phyloP scores from a whole-genome alignment of 2,888 invertebrate genomes.

The Vanessa cardui region DNA sequence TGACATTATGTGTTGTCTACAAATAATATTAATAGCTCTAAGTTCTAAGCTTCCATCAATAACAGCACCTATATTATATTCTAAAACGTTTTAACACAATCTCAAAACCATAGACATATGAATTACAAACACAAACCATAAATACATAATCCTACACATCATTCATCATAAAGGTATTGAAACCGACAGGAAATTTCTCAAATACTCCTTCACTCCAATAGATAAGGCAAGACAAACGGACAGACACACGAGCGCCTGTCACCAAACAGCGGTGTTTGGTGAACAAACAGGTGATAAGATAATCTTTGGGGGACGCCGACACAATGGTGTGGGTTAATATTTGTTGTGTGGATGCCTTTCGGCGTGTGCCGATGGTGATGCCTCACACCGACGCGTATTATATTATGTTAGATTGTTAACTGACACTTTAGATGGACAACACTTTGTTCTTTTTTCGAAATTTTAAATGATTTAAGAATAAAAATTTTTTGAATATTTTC shows the following conservation, averaged over 20 bases:
- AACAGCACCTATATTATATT: too few relatives aligned
- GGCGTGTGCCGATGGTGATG: conserved; percentile 71
- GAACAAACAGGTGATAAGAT: conserved; percentile 80
- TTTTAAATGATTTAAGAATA: too few relatives aligned
- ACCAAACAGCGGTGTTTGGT: conserved; percentile 72
- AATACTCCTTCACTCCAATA: conserved; percentile 63
- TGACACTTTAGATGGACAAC: too few relatives aligned
- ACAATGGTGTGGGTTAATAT: conserved; percentile 77
- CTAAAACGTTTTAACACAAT: too few relatives aligned
- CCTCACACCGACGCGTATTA: conserved; percentile 54
- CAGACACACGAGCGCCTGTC: conserved; percentile 78
- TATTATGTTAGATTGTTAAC: not conserved
- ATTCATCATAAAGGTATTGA: conserved; percentile 26
- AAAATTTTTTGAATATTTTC: too few relatives aligned
- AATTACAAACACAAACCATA: not conserved
- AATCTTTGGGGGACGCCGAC: conserved; percentile 77
- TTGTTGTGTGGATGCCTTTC: conserved; percentile 75
- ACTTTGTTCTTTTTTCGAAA: too few relatives aligned
- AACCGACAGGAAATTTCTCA: conserved; percentile 60
- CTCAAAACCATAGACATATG: not conserved
- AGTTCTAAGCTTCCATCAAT: too few relatives aligned
- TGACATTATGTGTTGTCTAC: too few relatives aligned
- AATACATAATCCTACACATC: not conserved
- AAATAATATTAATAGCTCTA: too few relatives aligned
- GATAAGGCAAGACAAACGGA: conserved; percentile 71